These are phyloP conservation scores for Caenorhabditis parvicauda DNA, from an alignment of 2,888 invertebrate genomes.

Conservation along the genomic window DNA sequence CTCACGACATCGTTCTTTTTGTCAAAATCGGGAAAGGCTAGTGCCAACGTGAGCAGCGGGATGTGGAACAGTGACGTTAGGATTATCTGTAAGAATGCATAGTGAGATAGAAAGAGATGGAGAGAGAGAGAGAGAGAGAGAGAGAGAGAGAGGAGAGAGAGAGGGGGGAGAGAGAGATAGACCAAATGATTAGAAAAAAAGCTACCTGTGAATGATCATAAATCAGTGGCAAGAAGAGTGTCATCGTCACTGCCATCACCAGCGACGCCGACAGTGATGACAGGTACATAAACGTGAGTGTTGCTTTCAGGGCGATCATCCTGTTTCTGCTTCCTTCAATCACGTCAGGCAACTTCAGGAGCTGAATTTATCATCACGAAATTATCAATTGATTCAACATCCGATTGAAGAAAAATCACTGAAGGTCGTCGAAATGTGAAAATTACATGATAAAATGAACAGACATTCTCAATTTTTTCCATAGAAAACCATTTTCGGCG, in stretches of 20 bases:
- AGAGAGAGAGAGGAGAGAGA: too few species aligned
- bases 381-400: too few species aligned
- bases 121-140: too few species aligned
- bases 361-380: too few species aligned
- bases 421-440: not conserved
- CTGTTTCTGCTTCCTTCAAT: slow-evolving; percentile 32
- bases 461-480: too few species aligned
- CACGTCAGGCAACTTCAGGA: slow-evolving; percentile 23
- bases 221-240: slow-evolving; percentile 28
- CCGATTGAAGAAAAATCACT: not conserved
- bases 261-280: too few species aligned
- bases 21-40: slow-evolving; percentile 24
- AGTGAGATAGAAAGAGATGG: too few species aligned
- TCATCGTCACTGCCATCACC: slow-evolving; percentile 17
- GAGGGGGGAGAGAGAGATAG: too few species aligned
- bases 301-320: slow-evolving; percentile 10
- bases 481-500: too few species aligned
- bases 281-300: slow-evolving; percentile 24
- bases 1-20: slow-evolving; percentile 22
- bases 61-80: slow-evolving; percentile 25
- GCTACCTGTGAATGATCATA: slow-evolving; percentile 28
- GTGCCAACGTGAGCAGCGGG: slow-evolving; percentile 27
- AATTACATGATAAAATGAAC: too few species aligned
- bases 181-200: too few species aligned
- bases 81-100: slow-evolving; percentile 6